Conservation (phyloP, 2,113 vertebrate species). For the Epinephelus fuscoguttatus region DNA sequence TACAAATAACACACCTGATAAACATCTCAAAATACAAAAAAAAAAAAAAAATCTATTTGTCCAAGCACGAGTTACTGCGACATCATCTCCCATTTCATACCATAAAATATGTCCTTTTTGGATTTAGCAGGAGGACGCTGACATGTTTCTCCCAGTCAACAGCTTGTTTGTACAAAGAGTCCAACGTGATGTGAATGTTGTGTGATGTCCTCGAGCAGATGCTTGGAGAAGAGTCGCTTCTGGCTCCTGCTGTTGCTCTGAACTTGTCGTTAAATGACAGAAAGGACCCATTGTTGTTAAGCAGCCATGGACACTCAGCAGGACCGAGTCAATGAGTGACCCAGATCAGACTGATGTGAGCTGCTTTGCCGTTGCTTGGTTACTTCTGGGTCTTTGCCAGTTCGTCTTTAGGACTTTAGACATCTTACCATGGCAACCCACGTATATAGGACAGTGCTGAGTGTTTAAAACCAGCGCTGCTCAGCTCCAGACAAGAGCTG, state of each 20-base stretch:
- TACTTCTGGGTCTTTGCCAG: constrained; percentile 18
- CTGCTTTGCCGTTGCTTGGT: constrained; percentile 38
- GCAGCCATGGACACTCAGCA: background rate
- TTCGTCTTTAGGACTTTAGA: constrained; percentile 4
- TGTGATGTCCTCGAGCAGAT: background rate
- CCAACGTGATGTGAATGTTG: background rate
- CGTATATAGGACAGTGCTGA: background rate
- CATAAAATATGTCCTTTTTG: background rate
- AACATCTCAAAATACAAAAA: background rate
- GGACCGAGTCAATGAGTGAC: constrained; percentile 33
- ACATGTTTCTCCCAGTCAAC: background rate
- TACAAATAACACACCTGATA: background rate
- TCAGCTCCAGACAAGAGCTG: background rate
- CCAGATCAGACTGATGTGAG: constrained; percentile 34
- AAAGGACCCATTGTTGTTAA: constrained; percentile 43
- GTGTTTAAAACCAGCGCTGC: background rate
- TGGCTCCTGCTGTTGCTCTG: constrained; percentile 9
- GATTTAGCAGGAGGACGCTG: background rate
- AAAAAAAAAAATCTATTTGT: background rate
- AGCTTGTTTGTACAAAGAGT: background rate
- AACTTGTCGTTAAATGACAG: background rate
- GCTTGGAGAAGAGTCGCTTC: background rate
- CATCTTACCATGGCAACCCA: constrained; percentile 33
- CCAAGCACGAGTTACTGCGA: background rate
- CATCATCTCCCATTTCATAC: background rate